Base-by-base conservation (phyloP, 2,113 vertebrate species). In the Pavo muticus region DNA sequence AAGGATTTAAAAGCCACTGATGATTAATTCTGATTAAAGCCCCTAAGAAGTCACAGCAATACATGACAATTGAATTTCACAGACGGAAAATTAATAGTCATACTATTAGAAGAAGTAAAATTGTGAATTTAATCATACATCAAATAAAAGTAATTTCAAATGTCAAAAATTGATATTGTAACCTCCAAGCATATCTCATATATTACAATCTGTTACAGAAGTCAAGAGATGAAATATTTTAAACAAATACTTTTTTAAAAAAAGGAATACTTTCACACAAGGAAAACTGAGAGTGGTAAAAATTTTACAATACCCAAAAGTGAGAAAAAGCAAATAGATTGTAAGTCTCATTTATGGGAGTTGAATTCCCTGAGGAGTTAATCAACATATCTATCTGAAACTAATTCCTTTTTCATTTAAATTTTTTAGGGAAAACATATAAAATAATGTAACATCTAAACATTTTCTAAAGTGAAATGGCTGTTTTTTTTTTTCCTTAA, bases 41-140 rank as follows among this genome's bases (percentile, higher is more conserved):
- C n/a, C 45, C n/a, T 72, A 83, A 74, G 71, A 92, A 88, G 56
- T 61, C 67, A 91, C 89, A 95, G 85, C 40, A 75, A 73, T 81
- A 88, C 84, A 13, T 57, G 81, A 37, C 37, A 75, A 85, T 52
- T 86, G 82, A 88, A 91, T 94, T 91, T 94, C 84, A 91, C 63
- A 90, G 61, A 88, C 61, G 57, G 71, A 95, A 92, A 93, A 81
- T 8, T 40, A 79, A 17, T 52, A 85, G 20, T 81, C 96, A 74
- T 75, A 54, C 19, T 65, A 37, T 40, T 84, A 30, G 57, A 90
- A 94, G 84, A 88, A 84, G 14, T 60, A 90, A 60, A 44, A 88
- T 84, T 64, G 59, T 87, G 16, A 94, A 94, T 89, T 77, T 90
- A 87, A 90, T 93, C 54, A 87, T 76, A 88, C 30, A 84, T 86